Evolutionary conservation across 2,113 vertebrate genomes (phyloP).

Genomic region (Mastomys natalensis): DNA sequence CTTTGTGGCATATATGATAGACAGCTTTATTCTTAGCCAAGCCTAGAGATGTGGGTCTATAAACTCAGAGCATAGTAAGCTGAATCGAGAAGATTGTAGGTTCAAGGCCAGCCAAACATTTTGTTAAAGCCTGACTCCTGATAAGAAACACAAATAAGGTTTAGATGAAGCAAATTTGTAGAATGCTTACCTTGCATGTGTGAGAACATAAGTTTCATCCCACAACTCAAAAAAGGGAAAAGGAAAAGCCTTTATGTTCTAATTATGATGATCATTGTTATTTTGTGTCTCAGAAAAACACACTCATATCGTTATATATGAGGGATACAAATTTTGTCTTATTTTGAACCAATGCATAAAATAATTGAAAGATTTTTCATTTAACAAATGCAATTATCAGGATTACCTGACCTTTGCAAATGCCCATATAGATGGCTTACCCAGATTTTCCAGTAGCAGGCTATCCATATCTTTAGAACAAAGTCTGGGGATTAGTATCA

Average conservation of each 20-base stretch:
- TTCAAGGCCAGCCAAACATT: background rate
- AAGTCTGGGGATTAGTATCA: background rate
- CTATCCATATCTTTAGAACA: background rate
- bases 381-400: background rate
- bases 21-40: background rate
- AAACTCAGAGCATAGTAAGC: background rate
- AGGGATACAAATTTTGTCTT: background rate
- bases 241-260: background rate
- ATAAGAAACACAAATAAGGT: background rate
- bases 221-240: background rate
- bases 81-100: background rate
- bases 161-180: background rate
- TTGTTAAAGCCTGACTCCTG: background rate
- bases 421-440: background rate
- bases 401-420: conserved; percentile 2
- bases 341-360: conserved; percentile 31
- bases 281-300: conserved; percentile 3
- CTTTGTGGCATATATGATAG: background rate
- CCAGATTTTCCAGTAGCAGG: background rate
- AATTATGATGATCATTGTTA: background rate
- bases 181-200: background rate
- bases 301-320: background rate
- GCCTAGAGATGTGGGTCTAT: background rate
- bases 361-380: background rate
- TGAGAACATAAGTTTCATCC: no score